phyloP scores from a whole-genome alignment of 2,113 vertebrate species.

The Steatornis caripensis region DNA sequence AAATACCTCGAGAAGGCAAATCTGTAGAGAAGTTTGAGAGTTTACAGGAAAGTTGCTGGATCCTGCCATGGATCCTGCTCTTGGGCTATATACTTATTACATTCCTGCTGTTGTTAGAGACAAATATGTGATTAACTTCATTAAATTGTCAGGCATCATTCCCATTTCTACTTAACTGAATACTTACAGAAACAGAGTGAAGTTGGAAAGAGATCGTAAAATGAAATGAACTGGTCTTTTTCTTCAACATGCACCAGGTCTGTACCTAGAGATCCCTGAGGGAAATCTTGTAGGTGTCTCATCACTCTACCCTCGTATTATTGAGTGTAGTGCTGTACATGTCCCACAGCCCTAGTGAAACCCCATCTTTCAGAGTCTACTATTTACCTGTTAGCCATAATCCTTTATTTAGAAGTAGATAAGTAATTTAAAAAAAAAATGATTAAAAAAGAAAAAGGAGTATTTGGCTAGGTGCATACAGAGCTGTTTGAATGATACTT shows the following conservation, averaged over 20 bases:
- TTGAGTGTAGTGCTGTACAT: background rate
- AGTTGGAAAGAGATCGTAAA: background rate
- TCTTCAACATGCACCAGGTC: background rate
- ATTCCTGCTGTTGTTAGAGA: background rate
- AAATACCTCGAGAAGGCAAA: background rate
- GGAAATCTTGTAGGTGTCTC: background rate
- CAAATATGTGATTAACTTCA: background rate
- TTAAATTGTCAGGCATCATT: background rate
- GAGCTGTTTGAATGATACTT: background rate
- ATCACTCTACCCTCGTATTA: background rate
- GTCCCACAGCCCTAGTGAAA: background rate
- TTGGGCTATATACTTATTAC: background rate
- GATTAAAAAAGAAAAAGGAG: background rate
- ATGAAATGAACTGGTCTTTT: background rate
- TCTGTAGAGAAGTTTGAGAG: background rate
- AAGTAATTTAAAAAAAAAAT: background rate
- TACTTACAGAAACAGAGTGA: background rate
- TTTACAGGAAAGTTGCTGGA: background rate
- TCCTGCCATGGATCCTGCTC: background rate
- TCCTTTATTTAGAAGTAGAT: background rate
- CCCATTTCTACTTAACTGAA: background rate
- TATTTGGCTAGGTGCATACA: background rate
- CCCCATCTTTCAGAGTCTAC: background rate
- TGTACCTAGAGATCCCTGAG: background rate
- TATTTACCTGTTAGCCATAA: accelerated